Conservation (phyloP, 2,888 invertebrate species). For the Harpalus rubripes region DNA sequence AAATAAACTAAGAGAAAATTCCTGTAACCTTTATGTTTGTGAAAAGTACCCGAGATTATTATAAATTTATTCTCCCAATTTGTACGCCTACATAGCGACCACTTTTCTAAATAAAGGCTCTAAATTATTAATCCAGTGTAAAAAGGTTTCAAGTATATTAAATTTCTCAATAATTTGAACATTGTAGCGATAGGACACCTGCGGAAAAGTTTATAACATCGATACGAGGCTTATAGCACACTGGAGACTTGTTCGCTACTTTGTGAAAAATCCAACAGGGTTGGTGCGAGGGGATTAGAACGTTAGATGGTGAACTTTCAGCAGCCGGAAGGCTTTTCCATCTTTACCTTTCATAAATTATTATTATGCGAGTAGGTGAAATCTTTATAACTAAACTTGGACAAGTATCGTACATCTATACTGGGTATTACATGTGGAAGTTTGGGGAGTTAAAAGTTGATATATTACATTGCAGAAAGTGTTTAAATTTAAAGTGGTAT, state of each 20-base stretch:
- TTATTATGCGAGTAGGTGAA: slow-evolving; percentile 43
- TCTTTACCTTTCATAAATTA: slow-evolving; percentile 57
- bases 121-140: slow-evolving; percentile 34
- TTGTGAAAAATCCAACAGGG: slow-evolving; percentile 55
- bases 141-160: slow-evolving; percentile 48
- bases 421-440: background rate
- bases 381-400: slow-evolving; percentile 8
- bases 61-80: background rate
- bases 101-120: slow-evolving; percentile 25
- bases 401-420: background rate
- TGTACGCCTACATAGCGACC: background rate
- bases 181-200: slow-evolving; percentile 27
- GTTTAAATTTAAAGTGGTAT: no score
- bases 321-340: slow-evolving; percentile 40
- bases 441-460: background rate
- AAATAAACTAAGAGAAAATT: background rate
- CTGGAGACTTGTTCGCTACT: slow-evolving; percentile 52
- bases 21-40: background rate
- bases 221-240: slow-evolving; percentile 19
- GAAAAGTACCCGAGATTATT: background rate
- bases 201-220: slow-evolving; percentile 26
- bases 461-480: no score
- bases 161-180: slow-evolving; percentile 44
- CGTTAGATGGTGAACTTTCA: slow-evolving; percentile 56
- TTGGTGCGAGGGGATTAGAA: slow-evolving; percentile 21